Evolutionary conservation across 2,113 vertebrate species (phyloP).

Genomic region (Zingel zingel): DNA sequence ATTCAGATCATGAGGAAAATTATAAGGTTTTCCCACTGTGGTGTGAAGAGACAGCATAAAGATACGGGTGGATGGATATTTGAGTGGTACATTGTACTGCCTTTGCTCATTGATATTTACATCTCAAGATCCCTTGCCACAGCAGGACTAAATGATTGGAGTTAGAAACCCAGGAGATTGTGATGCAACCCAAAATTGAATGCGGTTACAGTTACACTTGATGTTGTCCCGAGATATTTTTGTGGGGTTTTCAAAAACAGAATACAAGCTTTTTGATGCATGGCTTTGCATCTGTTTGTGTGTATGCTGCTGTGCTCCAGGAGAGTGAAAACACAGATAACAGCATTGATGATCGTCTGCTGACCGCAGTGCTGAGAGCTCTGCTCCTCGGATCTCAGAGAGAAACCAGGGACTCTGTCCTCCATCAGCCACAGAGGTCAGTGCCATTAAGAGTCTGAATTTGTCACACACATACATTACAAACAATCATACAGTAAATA

Average conservation of each 20-base stretch:
- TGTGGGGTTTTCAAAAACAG: background rate
- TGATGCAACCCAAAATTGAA: conserved; percentile 18
- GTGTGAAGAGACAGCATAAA: conserved; percentile 1
- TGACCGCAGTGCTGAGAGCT: conserved; percentile 73
- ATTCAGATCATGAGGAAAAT: background rate
- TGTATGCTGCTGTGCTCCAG: conserved; percentile 62
- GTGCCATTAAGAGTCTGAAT: background rate
- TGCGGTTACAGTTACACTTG: background rate
- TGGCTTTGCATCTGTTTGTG: conserved; percentile 18
- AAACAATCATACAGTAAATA: background rate
- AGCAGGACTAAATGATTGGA: conserved; percentile 13
- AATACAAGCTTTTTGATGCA: background rate
- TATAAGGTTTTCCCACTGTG: background rate
- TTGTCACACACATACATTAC: background rate
- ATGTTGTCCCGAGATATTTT: conserved; percentile 1
- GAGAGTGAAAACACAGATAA: conserved; percentile 70
- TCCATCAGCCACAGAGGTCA: conserved; percentile 91
- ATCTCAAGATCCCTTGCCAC: conserved; percentile 20
- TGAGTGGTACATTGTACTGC: background rate
- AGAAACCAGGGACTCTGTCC: conserved; percentile 83
- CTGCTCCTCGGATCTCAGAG: conserved; percentile 80
- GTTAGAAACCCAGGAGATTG: background rate
- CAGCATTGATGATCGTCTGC: conserved; percentile 67
- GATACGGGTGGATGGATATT: conserved; percentile 19
- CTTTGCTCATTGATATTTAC: conserved; percentile 1